Evolutionary conservation across 30 jellyfish, hydroid and myxozoan genomes (phyloP).

Genomic region (Hydractinia echinata): DNA sequence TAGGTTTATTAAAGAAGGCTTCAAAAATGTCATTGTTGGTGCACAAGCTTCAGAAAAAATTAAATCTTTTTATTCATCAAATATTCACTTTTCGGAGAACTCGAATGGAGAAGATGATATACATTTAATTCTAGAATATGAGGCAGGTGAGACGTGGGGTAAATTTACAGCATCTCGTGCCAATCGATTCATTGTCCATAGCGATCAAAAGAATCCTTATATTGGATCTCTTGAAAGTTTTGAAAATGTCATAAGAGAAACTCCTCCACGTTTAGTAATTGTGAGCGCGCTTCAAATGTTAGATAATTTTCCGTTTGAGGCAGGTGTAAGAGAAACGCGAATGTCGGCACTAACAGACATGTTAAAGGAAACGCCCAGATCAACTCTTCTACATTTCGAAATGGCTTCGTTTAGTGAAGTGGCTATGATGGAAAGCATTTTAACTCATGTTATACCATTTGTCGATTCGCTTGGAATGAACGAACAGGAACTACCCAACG

Average conservation of each 20-base stretch:
- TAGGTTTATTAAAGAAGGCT: conserved; percentile 69
- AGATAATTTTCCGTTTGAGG: conserved; percentile 73
- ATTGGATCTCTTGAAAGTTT: conserved; percentile 58
- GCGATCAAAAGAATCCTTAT: conserved; percentile 73
- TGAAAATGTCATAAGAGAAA: conserved; percentile 17
- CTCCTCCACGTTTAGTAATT: conserved; percentile 61
- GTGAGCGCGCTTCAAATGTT: conserved; percentile 87
- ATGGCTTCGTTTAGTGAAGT: conserved; percentile 93
- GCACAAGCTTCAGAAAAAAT: conserved; percentile 63
- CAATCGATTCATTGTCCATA: conserved; percentile 69
- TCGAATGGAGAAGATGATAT: conserved; percentile 68
- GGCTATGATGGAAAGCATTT: conserved; percentile 72
- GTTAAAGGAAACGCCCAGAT: conserved; percentile 36
- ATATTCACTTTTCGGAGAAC: conserved; percentile 50
- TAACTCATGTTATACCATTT: conserved; percentile 72
- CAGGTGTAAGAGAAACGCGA: conserved; percentile 68
- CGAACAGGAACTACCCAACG: conserved; percentile 87
- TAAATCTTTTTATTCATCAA: conserved; percentile 42
- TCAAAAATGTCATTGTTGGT: conserved; percentile 48
- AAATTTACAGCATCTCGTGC: conserved; percentile 72
- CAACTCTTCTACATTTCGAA: conserved; percentile 65
- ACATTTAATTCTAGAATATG: conserved; percentile 75
- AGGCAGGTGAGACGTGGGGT: conserved; percentile 87
- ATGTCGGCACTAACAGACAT: conserved; percentile 56
- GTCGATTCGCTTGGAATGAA: conserved; percentile 88